Conservation (phyloP, 2,113 vertebrate species). For the Rhinolophus ferrumequinum region DNA sequence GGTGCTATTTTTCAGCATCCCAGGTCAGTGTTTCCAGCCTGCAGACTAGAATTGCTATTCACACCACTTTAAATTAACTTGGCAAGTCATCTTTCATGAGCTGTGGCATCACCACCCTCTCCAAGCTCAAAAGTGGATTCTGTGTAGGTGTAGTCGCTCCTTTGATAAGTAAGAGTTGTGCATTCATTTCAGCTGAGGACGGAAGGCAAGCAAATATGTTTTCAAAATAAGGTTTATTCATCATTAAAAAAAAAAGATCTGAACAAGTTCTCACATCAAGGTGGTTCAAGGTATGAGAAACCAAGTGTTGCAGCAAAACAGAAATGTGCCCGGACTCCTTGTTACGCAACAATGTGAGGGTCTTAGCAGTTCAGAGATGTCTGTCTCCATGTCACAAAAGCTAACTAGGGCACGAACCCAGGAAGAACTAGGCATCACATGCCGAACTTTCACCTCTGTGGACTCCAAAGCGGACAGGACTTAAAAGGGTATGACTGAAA, state of each 20-base stretch:
- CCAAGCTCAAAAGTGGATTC: conserved; percentile 68
- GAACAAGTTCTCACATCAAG: background rate
- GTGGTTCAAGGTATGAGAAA: background rate
- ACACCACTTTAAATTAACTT: conserved; percentile 22
- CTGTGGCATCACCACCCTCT: conserved; percentile 63
- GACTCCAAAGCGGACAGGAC: too few relatives aligned
- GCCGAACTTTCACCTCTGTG: background rate
- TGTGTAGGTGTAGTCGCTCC: conserved; percentile 64
- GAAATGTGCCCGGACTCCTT: background rate
- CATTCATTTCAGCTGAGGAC: conserved; percentile 20
- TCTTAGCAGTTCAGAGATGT: background rate
- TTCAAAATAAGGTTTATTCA: conserved; percentile 57
- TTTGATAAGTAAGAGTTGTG: conserved; percentile 58
- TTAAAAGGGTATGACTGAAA: background rate
- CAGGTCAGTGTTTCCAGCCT: background rate
- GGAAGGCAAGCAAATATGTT: conserved; percentile 14
- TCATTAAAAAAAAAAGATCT: background rate
- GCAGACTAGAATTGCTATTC: background rate
- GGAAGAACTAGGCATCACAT: background rate
- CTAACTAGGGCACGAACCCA: background rate
- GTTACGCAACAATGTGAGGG: background rate
- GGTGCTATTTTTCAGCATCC: background rate
- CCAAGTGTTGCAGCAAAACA: background rate
- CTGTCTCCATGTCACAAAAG: background rate
- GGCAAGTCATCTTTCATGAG: conserved; percentile 47